phyloP scores from a whole-genome alignment of 2,888 invertebrate genomes.

The Anticlea derivata region DNA sequence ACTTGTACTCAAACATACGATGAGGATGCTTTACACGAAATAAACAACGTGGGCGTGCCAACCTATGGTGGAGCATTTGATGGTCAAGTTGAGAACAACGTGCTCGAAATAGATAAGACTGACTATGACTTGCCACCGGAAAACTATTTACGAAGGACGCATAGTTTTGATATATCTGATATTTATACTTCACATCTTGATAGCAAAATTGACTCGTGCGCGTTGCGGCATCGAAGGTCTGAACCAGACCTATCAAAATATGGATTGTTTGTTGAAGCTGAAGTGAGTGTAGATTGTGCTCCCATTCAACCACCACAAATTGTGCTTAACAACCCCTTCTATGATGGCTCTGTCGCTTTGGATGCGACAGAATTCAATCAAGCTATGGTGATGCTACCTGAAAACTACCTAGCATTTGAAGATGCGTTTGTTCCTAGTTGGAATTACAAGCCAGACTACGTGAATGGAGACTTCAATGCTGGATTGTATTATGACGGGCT shows the following conservation, averaged over 20 bases:
- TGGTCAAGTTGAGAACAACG: slow-evolving; percentile 52
- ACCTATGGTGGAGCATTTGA: slow-evolving; percentile 57
- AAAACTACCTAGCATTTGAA: slow-evolving; percentile 80
- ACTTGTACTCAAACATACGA: slow-evolving; percentile 60
- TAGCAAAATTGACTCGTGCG: slow-evolving; percentile 52
- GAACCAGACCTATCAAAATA: slow-evolving; percentile 78
- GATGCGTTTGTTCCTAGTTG: slow-evolving; percentile 78
- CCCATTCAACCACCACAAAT: slow-evolving; percentile 64
- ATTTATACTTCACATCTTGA: slow-evolving; percentile 59
- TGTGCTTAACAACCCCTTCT: slow-evolving; percentile 80
- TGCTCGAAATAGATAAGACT: slow-evolving; percentile 50
- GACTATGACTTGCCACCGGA: slow-evolving; percentile 51
- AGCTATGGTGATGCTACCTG: slow-evolving; percentile 70
- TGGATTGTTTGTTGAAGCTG: slow-evolving; percentile 69
- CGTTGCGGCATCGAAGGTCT: slow-evolving; percentile 61
- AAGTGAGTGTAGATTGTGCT: slow-evolving; percentile 64
- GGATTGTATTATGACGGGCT: slow-evolving; percentile 69
- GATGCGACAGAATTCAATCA: slow-evolving; percentile 60
- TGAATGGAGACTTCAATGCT: slow-evolving; percentile 59
- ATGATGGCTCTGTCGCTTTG: slow-evolving; percentile 71
- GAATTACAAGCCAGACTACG: slow-evolving; percentile 69
- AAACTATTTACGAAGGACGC: slow-evolving; percentile 66
- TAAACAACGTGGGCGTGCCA: slow-evolving; percentile 80
- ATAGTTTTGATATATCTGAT: slow-evolving; percentile 76
- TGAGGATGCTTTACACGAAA: slow-evolving; percentile 67